Evolutionary conservation across 2,888 invertebrate species (phyloP).

Genomic region (Gandaritis pyraliata): DNA sequence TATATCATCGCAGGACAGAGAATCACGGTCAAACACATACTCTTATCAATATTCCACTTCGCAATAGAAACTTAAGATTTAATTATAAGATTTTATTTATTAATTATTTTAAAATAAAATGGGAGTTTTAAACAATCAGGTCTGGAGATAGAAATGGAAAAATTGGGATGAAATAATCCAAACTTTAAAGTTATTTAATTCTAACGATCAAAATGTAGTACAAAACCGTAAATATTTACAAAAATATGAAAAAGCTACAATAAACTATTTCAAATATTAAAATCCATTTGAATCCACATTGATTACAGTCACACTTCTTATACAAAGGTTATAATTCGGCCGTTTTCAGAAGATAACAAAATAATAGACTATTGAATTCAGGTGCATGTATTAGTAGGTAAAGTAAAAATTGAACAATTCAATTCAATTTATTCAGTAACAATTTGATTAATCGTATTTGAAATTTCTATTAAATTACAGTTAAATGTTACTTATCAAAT

Average conservation of each 20-base stretch:
- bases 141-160: not conserved
- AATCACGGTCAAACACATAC: slow-evolving; percentile 16
- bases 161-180: not conserved
- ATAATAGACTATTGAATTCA: too few species aligned
- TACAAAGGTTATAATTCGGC: not conserved
- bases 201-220: slow-evolving; percentile 1
- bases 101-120: not conserved
- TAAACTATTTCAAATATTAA: not conserved
- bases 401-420: too few species aligned
- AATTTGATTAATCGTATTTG: too few species aligned
- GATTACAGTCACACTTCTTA: not conserved
- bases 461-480: too few species aligned
- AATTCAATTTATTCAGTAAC: too few species aligned
- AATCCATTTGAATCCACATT: not conserved
- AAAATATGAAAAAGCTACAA: slow-evolving; percentile 4
- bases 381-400: too few species aligned
- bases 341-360: too few species aligned
- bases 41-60: not conserved
- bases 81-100: not conserved
- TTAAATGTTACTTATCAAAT: too few species aligned
- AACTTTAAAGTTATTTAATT: not conserved
- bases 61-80: not conserved
- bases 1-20: slow-evolving; percentile 7
- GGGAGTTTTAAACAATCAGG: not conserved
- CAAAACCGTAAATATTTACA: slow-evolving; percentile 3